Evolutionary conservation across 2,113 vertebrate genomes (phyloP).

Genomic region (Phyllopteryx taeniolatus): DNA sequence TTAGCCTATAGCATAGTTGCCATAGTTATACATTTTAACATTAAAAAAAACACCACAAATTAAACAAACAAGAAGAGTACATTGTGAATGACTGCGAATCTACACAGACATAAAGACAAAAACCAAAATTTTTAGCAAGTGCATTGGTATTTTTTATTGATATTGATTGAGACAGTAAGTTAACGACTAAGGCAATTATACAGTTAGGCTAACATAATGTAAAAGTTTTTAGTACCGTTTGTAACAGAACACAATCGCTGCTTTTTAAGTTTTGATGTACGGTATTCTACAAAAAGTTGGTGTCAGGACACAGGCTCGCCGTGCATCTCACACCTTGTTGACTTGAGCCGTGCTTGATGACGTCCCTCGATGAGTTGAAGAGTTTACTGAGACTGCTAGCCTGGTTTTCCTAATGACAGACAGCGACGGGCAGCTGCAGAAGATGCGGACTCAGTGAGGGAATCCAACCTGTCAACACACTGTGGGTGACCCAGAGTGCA

Average conservation of each 20-base stretch:
- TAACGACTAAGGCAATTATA: too few species aligned
- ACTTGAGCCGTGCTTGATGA: not conserved
- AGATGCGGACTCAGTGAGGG: not conserved
- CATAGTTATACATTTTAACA: too few species aligned
- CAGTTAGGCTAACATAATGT: not conserved
- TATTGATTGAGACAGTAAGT: too few species aligned
- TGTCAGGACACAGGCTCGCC: not conserved
- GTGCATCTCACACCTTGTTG: not conserved
- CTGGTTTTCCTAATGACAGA: conserved; percentile 55
- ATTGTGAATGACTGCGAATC: too few species aligned
- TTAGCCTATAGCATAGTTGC: too few species aligned
- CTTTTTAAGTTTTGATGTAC: not conserved
- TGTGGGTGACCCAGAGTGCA: conserved; percentile 1
- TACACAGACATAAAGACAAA: too few species aligned
- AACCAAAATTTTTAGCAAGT: too few species aligned
- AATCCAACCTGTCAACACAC: conserved; percentile 15
- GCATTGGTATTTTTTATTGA: too few species aligned
- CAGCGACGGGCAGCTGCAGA: conserved; percentile 50
- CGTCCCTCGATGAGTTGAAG: conserved; percentile 64
- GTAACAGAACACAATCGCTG: not conserved
- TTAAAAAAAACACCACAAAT: too few species aligned
- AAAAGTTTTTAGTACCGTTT: too few species aligned
- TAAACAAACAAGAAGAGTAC: too few species aligned
- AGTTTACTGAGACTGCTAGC: conserved; percentile 55
- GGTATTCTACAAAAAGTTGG: not conserved